These are phyloP conservation scores for Mycteria americana DNA, from an alignment of 2,797 vertebrate species.

Conservation along the genomic window DNA sequence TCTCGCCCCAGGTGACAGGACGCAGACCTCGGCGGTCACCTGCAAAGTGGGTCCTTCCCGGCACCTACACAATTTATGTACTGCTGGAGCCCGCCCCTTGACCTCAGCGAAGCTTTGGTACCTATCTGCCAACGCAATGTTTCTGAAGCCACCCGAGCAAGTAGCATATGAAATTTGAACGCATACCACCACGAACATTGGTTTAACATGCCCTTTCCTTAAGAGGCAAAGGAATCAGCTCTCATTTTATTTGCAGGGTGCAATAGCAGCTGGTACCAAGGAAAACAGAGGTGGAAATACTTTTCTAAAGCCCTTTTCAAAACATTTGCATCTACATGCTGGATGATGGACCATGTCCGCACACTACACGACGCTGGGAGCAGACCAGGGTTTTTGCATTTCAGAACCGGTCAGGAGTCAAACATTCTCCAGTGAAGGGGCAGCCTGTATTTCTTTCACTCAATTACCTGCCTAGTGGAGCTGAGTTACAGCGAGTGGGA, in stretches of 20 bases:
- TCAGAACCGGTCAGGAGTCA: neutral
- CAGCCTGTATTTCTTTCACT: neutral
- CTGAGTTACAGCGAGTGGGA: neutral
- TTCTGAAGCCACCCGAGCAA: neutral
- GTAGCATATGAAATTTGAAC: neutral
- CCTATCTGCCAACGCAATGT: neutral
- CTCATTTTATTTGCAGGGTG: slow-evolving; percentile 1
- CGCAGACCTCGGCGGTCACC: fast-evolving
- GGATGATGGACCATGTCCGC: neutral
- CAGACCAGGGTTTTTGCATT: neutral
- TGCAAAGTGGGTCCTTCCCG: neutral
- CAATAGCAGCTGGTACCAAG: neutral
- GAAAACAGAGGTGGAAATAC: slow-evolving; percentile 30
- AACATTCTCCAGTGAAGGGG: neutral
- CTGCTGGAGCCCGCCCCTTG: neutral
- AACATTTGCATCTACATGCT: neutral
- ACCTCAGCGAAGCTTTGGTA: neutral
- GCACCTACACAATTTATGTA: neutral
- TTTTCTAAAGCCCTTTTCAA: slow-evolving; percentile 18
- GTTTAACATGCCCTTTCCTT: neutral
- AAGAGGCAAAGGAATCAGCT: neutral
- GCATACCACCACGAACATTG: neutral
- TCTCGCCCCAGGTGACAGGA: fast-evolving
- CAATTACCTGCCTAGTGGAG: neutral
- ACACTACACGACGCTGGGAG: fast-evolving